Conservation (phyloP, 2,113 vertebrate genomes). For the Silurus meridionalis region DNA sequence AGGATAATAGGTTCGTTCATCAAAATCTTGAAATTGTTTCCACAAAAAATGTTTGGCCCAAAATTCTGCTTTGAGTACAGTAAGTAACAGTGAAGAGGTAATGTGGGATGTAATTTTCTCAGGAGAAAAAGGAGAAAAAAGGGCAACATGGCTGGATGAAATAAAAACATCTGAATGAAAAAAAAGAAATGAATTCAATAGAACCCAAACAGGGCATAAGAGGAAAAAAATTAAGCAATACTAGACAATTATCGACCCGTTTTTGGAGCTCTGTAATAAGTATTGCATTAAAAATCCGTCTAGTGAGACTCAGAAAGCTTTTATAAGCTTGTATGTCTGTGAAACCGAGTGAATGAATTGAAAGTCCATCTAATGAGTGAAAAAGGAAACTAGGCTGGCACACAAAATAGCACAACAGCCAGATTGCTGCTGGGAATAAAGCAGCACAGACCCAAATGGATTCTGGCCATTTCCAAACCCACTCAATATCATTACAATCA, state of each 20-base stretch:
- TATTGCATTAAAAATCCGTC: not conserved
- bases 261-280: not conserved
- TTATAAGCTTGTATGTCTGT: not conserved
- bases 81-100: not conserved
- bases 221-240: not conserved
- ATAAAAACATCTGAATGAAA: not conserved
- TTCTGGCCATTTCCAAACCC: slow-evolving; percentile 31
- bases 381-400: not conserved
- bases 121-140: not conserved
- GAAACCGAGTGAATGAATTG: not conserved
- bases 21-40: not conserved
- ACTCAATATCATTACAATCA: slow-evolving; percentile 25
- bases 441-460: slow-evolving; percentile 6
- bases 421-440: slow-evolving; percentile 8
- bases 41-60: not conserved
- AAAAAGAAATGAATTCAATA: not conserved
- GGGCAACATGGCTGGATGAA: not conserved
- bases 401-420: not conserved
- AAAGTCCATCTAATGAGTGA: not conserved
- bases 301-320: not conserved
- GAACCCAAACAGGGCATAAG: not conserved
- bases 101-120: not conserved
- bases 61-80: not conserved
- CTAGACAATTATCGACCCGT: too few relatives aligned
- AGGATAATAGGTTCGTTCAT: not conserved